Evolutionary conservation across 1,140 invertebrate species (phyloP).

Genomic region (Cydia splendana): DNA sequence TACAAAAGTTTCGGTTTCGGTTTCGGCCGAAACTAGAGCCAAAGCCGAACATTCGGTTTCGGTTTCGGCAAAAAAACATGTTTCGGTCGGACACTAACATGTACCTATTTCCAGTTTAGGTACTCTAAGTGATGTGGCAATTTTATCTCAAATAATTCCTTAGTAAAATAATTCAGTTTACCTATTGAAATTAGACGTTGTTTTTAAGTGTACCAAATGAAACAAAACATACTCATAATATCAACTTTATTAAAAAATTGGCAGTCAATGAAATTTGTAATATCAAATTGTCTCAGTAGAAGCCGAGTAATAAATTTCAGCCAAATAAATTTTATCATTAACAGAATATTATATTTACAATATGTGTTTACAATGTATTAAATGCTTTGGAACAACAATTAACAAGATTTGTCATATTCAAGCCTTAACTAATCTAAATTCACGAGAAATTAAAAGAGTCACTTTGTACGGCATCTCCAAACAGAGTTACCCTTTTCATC

Average conservation of each 20-base stretch:
- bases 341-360: constrained; percentile 24
- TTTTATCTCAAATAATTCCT: too few species aligned
- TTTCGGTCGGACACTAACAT: too few species aligned
- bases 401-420: constrained; percentile 35
- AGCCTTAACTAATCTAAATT: constrained; percentile 17
- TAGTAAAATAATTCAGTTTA: too few species aligned
- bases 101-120: too few species aligned
- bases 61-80: too few species aligned
- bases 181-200: too few species aligned
- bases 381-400: constrained; percentile 60
- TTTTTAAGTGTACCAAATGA: neutral
- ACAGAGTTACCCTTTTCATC: neutral
- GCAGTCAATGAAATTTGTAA: constrained; percentile 48
- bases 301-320: neutral
- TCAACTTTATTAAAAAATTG: constrained; percentile 41
- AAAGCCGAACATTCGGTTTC: too few species aligned
- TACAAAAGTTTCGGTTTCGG: too few species aligned
- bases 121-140: too few species aligned
- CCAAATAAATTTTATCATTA: neutral
- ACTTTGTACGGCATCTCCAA: neutral
- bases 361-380: constrained; percentile 33
- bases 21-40: too few species aligned
- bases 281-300: constrained; percentile 41
- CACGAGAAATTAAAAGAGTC: neutral
- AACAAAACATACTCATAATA: constrained; percentile 33